Conservation (phyloP, 2,797 vertebrate genomes). For the Myotis myotis region DNA sequence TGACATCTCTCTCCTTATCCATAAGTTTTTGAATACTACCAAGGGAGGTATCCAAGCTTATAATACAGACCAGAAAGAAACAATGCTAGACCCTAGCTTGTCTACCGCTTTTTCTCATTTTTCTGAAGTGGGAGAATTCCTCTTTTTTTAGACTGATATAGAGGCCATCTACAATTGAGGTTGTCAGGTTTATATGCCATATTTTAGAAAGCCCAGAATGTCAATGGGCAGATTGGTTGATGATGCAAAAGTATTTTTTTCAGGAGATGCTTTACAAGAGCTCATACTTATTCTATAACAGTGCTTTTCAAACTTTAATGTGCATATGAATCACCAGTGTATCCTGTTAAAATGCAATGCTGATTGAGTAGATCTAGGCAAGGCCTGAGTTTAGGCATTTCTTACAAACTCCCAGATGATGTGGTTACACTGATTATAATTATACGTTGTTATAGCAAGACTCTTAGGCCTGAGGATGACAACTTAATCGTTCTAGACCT, state of each 20-base stretch:
- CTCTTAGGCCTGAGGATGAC: background rate
- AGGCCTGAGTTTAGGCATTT: background rate
- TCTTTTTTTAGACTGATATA: conserved; percentile 24
- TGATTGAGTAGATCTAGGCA: background rate
- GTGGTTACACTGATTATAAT: background rate
- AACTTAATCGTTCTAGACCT: background rate
- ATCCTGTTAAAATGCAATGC: conserved; percentile 11
- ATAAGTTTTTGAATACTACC: conserved; percentile 35
- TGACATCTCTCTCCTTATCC: conserved; percentile 19
- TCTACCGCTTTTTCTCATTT: background rate
- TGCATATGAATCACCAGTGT: background rate
- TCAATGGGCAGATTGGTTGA: background rate
- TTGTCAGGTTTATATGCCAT: background rate
- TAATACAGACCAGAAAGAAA: conserved; percentile 27
- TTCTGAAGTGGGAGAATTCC: conserved; percentile 30
- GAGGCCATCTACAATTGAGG: background rate
- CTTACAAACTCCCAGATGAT: background rate
- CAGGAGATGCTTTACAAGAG: background rate
- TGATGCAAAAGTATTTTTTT: background rate
- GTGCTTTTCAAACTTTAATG: background rate
- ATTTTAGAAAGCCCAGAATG: conserved; percentile 29
- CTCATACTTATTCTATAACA: background rate
- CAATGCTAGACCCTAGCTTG: background rate
- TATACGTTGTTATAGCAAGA: background rate
- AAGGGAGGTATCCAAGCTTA: conserved; percentile 32